Evolutionary conservation across 2,888 invertebrate genomes (phyloP).

Genomic region (Polymixis lichenea): DNA sequence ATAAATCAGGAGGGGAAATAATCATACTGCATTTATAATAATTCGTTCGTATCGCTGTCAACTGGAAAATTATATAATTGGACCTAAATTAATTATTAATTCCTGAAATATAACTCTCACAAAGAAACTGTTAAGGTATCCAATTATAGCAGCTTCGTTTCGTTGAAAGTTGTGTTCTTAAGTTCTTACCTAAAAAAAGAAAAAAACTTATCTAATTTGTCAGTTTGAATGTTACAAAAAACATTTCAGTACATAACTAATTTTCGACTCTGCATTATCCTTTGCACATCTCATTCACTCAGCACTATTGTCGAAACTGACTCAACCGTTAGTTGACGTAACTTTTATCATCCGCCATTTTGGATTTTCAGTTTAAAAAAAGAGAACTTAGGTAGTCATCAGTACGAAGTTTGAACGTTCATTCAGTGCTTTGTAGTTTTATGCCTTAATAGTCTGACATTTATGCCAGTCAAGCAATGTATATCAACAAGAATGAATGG

Average conservation of each 20-base stretch:
- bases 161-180: not conserved
- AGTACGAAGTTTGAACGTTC: conserved; percentile 26
- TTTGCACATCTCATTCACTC: not conserved
- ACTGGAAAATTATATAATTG: not conserved
- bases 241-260: too few relatives aligned
- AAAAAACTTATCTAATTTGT: too few relatives aligned
- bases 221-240: not conserved
- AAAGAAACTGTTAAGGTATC: not conserved
- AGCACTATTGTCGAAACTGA: conserved; percentile 11
- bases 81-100: not conserved
- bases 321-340: conserved; percentile 19
- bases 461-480: conserved; percentile 14
- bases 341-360: conserved; percentile 33
- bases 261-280: not conserved
- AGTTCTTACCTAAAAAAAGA: too few relatives aligned
- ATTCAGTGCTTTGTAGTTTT: conserved; percentile 28
- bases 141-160: not conserved
- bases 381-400: conserved; percentile 7
- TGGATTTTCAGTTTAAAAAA: conserved; percentile 34
- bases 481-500: conserved; percentile 13
- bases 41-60: not conserved
- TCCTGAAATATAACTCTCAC: not conserved
- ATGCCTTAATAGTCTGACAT: conserved; percentile 21
- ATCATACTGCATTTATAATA: not conserved
- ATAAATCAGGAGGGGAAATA: not conserved